Evolutionary conservation across 2,797 vertebrate genomes (phyloP).

Genomic region (Dicrostonyx torquatus): DNA sequence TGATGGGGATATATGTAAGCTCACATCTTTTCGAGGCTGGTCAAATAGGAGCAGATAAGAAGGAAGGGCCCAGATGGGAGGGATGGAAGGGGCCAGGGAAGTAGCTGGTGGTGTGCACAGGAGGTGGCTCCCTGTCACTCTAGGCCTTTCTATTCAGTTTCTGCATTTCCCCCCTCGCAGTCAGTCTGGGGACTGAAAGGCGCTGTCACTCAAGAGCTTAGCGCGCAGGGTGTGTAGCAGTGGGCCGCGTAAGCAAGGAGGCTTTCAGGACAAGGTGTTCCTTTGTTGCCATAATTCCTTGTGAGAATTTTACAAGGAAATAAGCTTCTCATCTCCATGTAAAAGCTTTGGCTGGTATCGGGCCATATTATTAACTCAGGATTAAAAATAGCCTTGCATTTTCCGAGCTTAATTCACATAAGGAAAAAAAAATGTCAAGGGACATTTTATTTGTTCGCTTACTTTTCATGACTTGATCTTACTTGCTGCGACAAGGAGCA

Average conservation of each 20-base stretch:
- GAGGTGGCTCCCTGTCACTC: accelerated
- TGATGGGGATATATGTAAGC: background rate
- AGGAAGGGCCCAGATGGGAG: background rate
- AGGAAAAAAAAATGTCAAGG: constrained; percentile 74
- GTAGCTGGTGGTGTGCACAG: background rate
- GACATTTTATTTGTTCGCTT: constrained; percentile 67
- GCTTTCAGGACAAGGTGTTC: constrained; percentile 77
- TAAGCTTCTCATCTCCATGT: constrained; percentile 78
- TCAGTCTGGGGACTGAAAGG: background rate
- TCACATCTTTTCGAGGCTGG: background rate
- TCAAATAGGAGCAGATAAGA: background rate
- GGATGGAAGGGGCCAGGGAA: background rate
- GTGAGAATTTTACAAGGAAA: constrained; percentile 82
- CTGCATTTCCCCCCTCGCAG: background rate
- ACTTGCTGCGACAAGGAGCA: constrained; percentile 22
- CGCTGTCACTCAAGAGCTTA: background rate
- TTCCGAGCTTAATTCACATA: constrained; percentile 75
- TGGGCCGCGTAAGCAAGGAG: constrained; percentile 27
- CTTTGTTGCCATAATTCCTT: constrained; percentile 85
- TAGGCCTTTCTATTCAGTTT: background rate
- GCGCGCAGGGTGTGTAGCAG: background rate
- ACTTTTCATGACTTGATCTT: constrained; percentile 66
- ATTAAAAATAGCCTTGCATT: constrained; percentile 83
- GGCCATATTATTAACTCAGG: constrained; percentile 84
- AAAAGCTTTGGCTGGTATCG: constrained; percentile 79